Percentiles rank a stretch among this genome's conserved stretches.
phyloP scores from a whole-genome alignment of 2,113 vertebrate genomes.

The Stigmatopora nigra region DNA sequence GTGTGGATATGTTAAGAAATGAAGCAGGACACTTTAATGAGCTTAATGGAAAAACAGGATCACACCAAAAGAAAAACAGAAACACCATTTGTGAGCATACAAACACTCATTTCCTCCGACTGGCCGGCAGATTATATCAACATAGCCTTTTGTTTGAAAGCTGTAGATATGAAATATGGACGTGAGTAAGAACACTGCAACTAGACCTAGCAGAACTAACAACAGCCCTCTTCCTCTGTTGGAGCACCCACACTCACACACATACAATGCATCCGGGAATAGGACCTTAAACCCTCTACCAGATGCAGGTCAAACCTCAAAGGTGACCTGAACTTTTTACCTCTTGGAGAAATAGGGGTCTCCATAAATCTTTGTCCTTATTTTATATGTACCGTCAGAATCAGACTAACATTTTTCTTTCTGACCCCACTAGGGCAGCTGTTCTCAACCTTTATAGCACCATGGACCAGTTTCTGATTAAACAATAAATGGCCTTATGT shows the following conservation, averaged over 20 bases:
- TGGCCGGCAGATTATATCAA: constrained; percentile 62
- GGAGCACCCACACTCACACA: constrained; percentile 5
- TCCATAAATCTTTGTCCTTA: constrained; percentile 1
- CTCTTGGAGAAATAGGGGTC: constrained; percentile 8
- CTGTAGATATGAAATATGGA: constrained; percentile 64
- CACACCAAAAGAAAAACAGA: constrained; percentile 49
- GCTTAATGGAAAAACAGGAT: constrained; percentile 43
- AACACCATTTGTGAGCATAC: constrained; percentile 55
- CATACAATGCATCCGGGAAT: constrained; percentile 35
- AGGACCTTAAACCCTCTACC: constrained; percentile 40
- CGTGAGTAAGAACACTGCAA: constrained; percentile 43
- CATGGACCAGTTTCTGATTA: background rate
- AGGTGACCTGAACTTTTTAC: constrained; percentile 20
- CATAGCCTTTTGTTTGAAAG: constrained; percentile 65
- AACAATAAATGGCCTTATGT: background rate
- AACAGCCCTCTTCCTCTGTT: constrained; percentile 8
- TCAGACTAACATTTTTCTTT: background rate
- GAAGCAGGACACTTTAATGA: constrained; percentile 39
- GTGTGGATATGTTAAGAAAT: constrained; percentile 34
- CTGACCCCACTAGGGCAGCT: background rate
- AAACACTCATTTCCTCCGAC: constrained; percentile 58
- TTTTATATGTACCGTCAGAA: constrained; percentile 15
- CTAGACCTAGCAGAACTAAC: constrained; percentile 17
- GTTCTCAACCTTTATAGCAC: background rate
- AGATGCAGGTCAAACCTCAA: constrained; percentile 53